Base-by-base conservation (phyloP, 2,888 invertebrate species). In the Saturnia japonica region DNA sequence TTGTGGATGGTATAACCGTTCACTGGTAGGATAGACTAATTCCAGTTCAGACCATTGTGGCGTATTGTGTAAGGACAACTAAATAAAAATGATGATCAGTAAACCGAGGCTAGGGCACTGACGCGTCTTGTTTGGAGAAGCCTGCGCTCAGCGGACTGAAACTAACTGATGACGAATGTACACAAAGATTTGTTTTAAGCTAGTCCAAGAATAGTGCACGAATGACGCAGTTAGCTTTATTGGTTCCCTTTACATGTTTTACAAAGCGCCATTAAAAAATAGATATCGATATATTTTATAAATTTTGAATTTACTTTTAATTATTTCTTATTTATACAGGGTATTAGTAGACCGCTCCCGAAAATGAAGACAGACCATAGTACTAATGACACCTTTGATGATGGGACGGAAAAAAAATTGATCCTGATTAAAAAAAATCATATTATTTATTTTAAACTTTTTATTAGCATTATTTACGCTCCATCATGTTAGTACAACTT, bases 221-320 rank as follows among this genome's bases (percentile, higher is more conserved):
- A 78, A 80, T 85, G 83, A 85, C 84, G 82, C 77, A 81, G 77
- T 84, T 82, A 77, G 80, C 78, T 75, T 78, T 77, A 80, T 75
- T 77, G 77, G 77, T 76, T 79, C 80, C 84, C 79, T 82, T 79
- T 78, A 77, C 77, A 78, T 74, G 76, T 78, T 80, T 78, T 77
- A 82, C 78, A 82, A 82, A 81, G 72, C 77, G 75, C 79, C 76
- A 75, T 83, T 80, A 40, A 82, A 80, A 74, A 75, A 81, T 77
- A 79, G 79, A 79, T 81, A 74, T 74, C 76, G 81, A 80, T 81
- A 80, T 80, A n/a, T 57, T 57, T 57, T 25, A 57, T 57, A 25
- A 57, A 19, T 22, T n/a, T 14, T n/a, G 43, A 43, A 43, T 34
- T 34, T 34, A 4, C 34, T 6, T 34, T 34, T 34, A 34, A 4